Evolutionary conservation across 2,113 vertebrate species (phyloP).

Genomic region (Fregata magnificens): DNA sequence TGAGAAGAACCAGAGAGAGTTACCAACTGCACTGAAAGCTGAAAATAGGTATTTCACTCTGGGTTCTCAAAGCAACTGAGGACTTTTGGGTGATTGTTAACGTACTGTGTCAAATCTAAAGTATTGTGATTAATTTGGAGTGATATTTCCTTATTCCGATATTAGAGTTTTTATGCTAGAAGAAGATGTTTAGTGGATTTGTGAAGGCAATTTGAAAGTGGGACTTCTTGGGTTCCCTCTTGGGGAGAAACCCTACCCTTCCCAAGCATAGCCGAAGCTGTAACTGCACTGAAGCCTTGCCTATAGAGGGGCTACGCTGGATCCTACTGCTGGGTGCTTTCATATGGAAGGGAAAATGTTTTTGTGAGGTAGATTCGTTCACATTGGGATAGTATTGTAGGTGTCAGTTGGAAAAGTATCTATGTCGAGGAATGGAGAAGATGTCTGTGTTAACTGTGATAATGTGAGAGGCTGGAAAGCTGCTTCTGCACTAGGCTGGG

Average conservation of each 20-base stretch:
- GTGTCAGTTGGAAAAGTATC: not conserved
- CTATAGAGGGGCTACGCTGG: not conserved
- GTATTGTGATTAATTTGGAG: constrained; percentile 7
- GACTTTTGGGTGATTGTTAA: not conserved
- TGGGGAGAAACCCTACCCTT: not conserved
- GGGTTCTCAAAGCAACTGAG: constrained; percentile 47
- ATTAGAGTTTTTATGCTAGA: not conserved
- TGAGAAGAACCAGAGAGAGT: constrained; percentile 52
- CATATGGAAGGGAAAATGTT: not conserved
- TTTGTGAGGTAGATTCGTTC: not conserved
- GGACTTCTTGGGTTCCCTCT: not conserved
- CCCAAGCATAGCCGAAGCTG: not conserved
- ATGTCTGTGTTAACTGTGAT: not conserved
- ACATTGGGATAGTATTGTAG: no score
- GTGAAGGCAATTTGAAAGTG: not conserved
- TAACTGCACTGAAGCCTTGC: not conserved
- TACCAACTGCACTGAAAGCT: constrained; percentile 33
- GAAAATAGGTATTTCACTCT: constrained; percentile 52
- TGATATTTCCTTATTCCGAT: not conserved
- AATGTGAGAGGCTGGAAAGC: not conserved
- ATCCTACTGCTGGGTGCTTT: not conserved
- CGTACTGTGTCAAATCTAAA: constrained; percentile 19
- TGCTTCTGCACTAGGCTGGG: not conserved
- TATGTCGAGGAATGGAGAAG: rapidly evolving
- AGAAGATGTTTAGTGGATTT: not conserved